Evolutionary conservation across 2,888 invertebrate genomes (phyloP), one percentile per base, ranked within the genome.

Genomic region (Tinea pellionella): DNA sequence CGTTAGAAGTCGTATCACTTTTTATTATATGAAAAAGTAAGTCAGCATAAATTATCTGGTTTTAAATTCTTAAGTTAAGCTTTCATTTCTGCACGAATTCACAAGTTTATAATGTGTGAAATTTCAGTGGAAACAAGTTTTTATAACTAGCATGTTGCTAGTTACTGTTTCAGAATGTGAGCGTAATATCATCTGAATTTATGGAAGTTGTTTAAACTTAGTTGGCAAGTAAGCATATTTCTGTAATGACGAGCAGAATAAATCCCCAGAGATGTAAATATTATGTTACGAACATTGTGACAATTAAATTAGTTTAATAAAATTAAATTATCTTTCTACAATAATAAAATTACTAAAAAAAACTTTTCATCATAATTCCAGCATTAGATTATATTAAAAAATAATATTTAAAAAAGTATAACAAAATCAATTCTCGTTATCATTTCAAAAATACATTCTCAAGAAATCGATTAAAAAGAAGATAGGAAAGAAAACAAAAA

Each of bases 81-180:
- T 16, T 37, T 13, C 41, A 41, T 41, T 41, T 47, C 19, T 53
- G 18, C 53, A 53, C 53, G 53, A 53, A 24, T 24, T 53, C 53
- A 53, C 8, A 53, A 53, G 53, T 53, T 74, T 73, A 76, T 75
- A 77, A 80, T 78, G 76, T 77, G 76, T 73, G 68, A 74, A 76
- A 77, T 80, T 76, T 71, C 15, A 32, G 65, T 69, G 66, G 72
- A 77, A 75, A 77, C 69, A 78, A 82, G 73, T 81, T 84, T 83
- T 81, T 78, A 77, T 74, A 77, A 75, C 56, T 74, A 76, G 66
- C 65, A 65, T 32, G 30, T 30, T 57, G 57, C 16, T 57, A 32
- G 57, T 57, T 57, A 57, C 32, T 57, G 30, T 30, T 32, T 13
- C 32, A 57, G 57, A 15, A 16, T 57, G 57, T n/a, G 55, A 24